Conservation (phyloP, 1,140 invertebrate genomes). For the Psix sp. region DNA sequence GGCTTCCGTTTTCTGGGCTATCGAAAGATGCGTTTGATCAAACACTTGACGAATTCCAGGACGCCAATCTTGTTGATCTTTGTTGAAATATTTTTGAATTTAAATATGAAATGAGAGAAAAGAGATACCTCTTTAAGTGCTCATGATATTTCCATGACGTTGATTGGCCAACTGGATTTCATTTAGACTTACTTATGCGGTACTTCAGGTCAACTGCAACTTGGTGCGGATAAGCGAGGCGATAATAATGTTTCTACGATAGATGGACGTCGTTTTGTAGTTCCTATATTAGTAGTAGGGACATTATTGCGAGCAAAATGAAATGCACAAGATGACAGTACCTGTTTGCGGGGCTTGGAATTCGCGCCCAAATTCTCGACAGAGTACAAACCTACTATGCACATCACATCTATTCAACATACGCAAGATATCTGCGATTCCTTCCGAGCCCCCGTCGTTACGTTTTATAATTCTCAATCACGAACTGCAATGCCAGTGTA, state of each 20-base stretch:
- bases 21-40: constrained; percentile 56
- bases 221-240: constrained; percentile 39
- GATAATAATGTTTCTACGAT: constrained; percentile 43
- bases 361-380: not conserved
- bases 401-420: constrained; percentile 19
- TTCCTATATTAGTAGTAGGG: constrained; percentile 68
- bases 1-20: constrained; percentile 68
- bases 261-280: constrained; percentile 55
- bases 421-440: no score
- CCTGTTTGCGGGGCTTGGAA: constrained; percentile 36
- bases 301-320: constrained; percentile 54
- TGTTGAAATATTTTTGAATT: constrained; percentile 42
- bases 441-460: constrained; percentile 45
- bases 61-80: constrained; percentile 66
- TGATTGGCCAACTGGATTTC: constrained; percentile 40
- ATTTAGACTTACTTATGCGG: constrained; percentile 57
- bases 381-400: constrained; percentile 55
- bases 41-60: constrained; percentile 65
- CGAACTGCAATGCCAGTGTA: constrained; percentile 14
- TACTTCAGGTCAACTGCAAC: constrained; percentile 63
- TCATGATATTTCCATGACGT: constrained; percentile 17
- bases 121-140: constrained; percentile 11
- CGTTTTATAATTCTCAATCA: no score
- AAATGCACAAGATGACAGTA: constrained; percentile 60
- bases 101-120: constrained; percentile 20